These are phyloP conservation scores for Ovibos moschatus DNA, from an alignment of 2,113 vertebrate genomes.

Conservation along the genomic window DNA sequence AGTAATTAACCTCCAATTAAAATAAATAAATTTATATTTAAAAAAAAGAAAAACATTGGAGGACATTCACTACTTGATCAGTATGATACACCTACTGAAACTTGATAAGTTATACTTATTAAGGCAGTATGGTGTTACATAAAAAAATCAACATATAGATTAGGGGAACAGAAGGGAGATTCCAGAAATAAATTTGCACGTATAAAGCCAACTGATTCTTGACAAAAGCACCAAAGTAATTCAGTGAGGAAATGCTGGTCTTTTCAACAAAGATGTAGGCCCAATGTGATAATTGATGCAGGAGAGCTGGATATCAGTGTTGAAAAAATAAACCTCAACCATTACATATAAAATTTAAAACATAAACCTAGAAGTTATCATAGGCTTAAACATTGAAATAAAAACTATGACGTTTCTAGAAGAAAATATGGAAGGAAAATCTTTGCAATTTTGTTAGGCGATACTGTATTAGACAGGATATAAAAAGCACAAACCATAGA, in stretches of 20 bases:
- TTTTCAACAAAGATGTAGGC: neutral
- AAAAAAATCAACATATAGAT: neutral
- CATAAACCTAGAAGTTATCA: neutral
- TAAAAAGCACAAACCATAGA: neutral
- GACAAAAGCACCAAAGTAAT: neutral
- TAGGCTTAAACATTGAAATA: neutral
- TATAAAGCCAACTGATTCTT: neutral
- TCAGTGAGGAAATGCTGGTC: neutral
- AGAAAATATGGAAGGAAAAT: neutral
- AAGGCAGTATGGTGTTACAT: neutral
- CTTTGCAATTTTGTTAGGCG: neutral
- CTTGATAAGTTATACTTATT: neutral
- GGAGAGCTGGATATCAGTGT: neutral
- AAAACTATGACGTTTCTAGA: neutral
- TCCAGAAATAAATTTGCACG: neutral
- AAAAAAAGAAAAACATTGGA: too few relatives aligned
- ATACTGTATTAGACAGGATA: neutral
- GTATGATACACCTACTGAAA: neutral
- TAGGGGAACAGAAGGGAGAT: neutral
- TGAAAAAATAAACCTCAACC: neutral
- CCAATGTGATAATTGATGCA: neutral
- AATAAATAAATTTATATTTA: too few relatives aligned
- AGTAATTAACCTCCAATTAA: too few relatives aligned
- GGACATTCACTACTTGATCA: neutral
- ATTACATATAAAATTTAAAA: neutral